Base-by-base conservation (phyloP, 2,888 invertebrate species). In the Linyphia triangularis region DNA sequence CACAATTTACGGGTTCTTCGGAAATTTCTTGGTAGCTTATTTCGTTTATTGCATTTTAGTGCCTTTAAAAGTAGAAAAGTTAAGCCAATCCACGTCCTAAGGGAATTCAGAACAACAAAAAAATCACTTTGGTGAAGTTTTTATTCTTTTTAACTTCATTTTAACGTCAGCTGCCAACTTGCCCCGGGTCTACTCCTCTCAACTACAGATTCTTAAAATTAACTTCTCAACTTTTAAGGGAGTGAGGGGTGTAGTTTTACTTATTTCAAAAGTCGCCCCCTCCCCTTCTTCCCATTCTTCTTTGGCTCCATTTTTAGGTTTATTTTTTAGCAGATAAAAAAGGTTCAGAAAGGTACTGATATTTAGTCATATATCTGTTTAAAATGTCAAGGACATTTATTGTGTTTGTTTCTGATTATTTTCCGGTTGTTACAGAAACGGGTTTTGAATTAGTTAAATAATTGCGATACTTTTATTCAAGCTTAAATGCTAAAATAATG, bases 91-190 rank as follows among this genome's bases (percentile, higher is more conserved):
- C 37, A 40, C 63, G 40, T 61, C 82, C 72, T 57, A n/a, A 70
- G 82, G 82, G 61, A 7, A 51, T 10, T n/a, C 10, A 40, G 61
- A 63, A 61, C 37, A 83, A 65, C 33, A 63, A 67, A 72, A 65
- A 37, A 26, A 59, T 51, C 65, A 82, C 82, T 82, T 82, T 70
- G 40, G 24, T 61, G 33, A 72, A 61, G 82, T 72, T 61, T 24
- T 61, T 73, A 51, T 75, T 83, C 73, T 83, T 83, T 51, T 83
- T 83, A 83, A 83, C 83, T 83, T 83, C 43, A 73, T 83, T 73
- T 83, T 40, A 43, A 28, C 72, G 51, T 70, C 82, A 72, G 61
- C 82, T 40, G 40, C 37, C 61, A 72, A 43, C 43, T 51, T 33
- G 83, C 83, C 83, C 30, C 16, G n/a, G 72, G 82, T 72, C 40